Conservation (phyloP, 2,113 vertebrate species). For the Prionailurus bengalensis region DNA sequence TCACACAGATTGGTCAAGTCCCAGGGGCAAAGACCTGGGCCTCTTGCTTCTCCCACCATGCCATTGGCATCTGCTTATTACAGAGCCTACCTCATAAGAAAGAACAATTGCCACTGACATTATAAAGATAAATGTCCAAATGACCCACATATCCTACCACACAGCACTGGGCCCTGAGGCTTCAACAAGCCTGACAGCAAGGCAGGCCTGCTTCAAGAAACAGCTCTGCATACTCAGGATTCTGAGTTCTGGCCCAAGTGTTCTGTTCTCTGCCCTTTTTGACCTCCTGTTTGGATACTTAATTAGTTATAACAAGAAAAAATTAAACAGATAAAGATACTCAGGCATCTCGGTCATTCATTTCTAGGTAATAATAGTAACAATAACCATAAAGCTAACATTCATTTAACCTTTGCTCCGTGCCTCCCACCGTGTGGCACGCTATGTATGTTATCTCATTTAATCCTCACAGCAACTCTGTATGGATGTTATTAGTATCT, state of each 20-base stretch:
- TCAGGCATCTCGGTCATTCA: background rate
- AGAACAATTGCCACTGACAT: background rate
- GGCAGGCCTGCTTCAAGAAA: background rate
- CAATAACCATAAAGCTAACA: background rate
- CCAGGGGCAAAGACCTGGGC: background rate
- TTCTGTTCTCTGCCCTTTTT: background rate
- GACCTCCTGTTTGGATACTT: background rate
- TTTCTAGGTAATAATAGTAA: background rate
- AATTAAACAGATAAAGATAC: background rate
- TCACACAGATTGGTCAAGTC: background rate
- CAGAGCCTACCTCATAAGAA: background rate
- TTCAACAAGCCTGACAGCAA: background rate
- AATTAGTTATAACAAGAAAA: constrained; percentile 1
- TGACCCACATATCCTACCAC: background rate
- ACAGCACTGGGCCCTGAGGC: background rate
- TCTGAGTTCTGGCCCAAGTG: background rate
- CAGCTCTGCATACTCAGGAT: background rate
- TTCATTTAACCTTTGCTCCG: background rate
- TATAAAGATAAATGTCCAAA: background rate
- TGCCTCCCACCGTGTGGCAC: too few relatives aligned
- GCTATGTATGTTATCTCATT: background rate
- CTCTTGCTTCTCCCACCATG: background rate
- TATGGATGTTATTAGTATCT: background rate
- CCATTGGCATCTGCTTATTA: too few relatives aligned
- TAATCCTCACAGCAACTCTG: background rate